Evolutionary conservation across 1,140 invertebrate genomes (phyloP), one percentile per base, ranked within the genome.

Genomic region (Drosophila busckii): DNA sequence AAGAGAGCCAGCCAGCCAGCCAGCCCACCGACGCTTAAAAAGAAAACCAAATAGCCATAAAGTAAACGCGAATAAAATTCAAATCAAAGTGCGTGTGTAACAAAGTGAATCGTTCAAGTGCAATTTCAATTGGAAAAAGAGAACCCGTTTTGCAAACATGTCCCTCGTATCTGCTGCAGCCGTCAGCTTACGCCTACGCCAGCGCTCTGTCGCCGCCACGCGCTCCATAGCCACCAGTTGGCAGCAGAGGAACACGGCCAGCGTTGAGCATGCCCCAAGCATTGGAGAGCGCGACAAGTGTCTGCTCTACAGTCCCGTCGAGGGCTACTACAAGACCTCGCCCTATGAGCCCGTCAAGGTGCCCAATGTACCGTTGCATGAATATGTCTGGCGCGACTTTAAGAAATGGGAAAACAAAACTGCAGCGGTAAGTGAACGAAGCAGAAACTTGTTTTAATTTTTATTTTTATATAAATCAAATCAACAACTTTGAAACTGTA

Each of bases 301-400:
- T 19, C 58, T 86, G 4, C 64, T 75, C 34, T 86, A 78, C 6
- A 70, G 50, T 6, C 35, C 69, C 48, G 70, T 83, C 25, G 84
- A 86, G 2, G 84, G 84, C 32, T 86, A 80, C 53, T 75, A 73
- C 31, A 86, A 84, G 59, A 80, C 65, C 19, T 86, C 90, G 0
- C 88, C 89, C 0, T 89, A 82, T 45, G 88, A 89, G 1, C 85
- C 88, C 16, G 49, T 91, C 7, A 76, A 87, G 7, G 85, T 90
- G 34, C 91, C 89, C 0, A 89, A 92, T 52, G 58, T 87, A 0
- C 89, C 89, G 0, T n/a, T 93, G 7, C 87, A 89, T n/a, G 91
- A 93, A 31, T 92, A 90, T 50, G 78, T 93, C 1, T 93, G 92
- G 91, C 82, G 89, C 12, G 89, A 91, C 69, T 61, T 92, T 7